Evolutionary conservation across 2,797 vertebrate species (phyloP).

Genomic region (Pterois miles): DNA sequence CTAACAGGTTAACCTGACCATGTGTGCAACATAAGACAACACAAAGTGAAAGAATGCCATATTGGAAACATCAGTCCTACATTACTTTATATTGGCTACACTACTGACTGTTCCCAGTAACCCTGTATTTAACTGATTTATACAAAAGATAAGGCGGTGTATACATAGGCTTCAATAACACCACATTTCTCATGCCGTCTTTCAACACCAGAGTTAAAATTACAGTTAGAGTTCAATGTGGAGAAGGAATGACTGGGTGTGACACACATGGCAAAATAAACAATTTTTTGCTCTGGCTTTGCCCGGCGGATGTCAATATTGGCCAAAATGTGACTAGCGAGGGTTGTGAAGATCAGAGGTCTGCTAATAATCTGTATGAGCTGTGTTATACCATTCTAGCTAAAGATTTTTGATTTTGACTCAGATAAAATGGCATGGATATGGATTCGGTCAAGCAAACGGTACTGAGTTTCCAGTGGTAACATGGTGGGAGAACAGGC

Average conservation of each 20-base stretch:
- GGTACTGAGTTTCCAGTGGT: slow-evolving; percentile 67
- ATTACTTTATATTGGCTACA: slow-evolving; percentile 41
- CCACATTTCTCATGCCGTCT: slow-evolving; percentile 14
- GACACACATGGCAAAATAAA: slow-evolving; percentile 24
- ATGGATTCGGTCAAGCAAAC: slow-evolving; percentile 74
- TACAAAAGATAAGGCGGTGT: slow-evolving; percentile 16
- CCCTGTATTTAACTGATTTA: slow-evolving; percentile 28
- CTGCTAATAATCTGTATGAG: neutral
- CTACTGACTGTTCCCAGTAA: slow-evolving; percentile 3
- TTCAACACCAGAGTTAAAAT: slow-evolving; percentile 1
- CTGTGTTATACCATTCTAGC: neutral
- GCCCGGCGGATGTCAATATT: slow-evolving; percentile 10
- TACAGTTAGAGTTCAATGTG: neutral
- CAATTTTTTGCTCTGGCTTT: neutral
- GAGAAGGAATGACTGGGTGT: neutral
- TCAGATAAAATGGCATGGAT: slow-evolving; percentile 67
- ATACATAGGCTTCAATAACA: slow-evolving; percentile 15
- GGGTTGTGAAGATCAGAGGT: neutral
- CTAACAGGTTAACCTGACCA: neutral
- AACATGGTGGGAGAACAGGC: slow-evolving; percentile 81
- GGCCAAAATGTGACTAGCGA: neutral
- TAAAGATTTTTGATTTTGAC: slow-evolving; percentile 61
- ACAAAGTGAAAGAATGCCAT: slow-evolving; percentile 15
- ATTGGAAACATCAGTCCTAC: slow-evolving; percentile 6
- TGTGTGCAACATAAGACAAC: slow-evolving; percentile 6